Percentiles rank a stretch among this genome's conserved stretches.
Evolutionary conservation across 2,888 invertebrate genomes (phyloP).

Genomic region (Idaea aversata): DNA sequence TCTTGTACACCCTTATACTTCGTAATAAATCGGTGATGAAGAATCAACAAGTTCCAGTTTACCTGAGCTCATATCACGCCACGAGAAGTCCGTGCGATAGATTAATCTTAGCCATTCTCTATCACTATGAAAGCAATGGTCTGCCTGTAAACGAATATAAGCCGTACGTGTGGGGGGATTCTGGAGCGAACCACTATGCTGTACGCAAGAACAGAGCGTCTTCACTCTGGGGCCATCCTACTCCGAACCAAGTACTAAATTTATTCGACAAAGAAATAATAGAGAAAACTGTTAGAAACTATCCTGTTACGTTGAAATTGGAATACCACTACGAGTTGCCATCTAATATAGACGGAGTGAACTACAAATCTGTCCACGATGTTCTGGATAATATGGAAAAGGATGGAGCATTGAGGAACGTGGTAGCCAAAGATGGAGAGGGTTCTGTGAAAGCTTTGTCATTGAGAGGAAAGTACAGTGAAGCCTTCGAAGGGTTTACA

Average conservation of each 20-base stretch:
- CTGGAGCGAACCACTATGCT: slow-evolving; percentile 89
- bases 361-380: slow-evolving; percentile 33
- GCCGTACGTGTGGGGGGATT: slow-evolving; percentile 92
- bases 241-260: slow-evolving; percentile 86
- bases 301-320: slow-evolving; percentile 83
- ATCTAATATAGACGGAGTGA: slow-evolving; percentile 32
- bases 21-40: slow-evolving; percentile 84
- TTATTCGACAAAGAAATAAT: slow-evolving; percentile 84
- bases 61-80: slow-evolving; percentile 89
- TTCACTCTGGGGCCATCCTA: slow-evolving; percentile 85
- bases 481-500: slow-evolving; percentile 33
- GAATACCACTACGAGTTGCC: slow-evolving; percentile 66
- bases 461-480: slow-evolving; percentile 43
- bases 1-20: slow-evolving; percentile 82
- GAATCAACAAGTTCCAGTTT: slow-evolving; percentile 85
- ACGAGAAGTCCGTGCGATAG: slow-evolving; percentile 86
- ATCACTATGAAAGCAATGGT: slow-evolving; percentile 84
- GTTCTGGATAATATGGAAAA: slow-evolving; percentile 42
- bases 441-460: slow-evolving; percentile 39
- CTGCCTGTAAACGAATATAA: slow-evolving; percentile 83
- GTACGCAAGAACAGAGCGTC: slow-evolving; percentile 77
- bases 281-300: slow-evolving; percentile 84
- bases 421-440: slow-evolving; percentile 43
- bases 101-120: slow-evolving; percentile 83
- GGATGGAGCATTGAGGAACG: slow-evolving; percentile 40